Percentiles rank a stretch among this genome's conserved stretches.
Evolutionary conservation across 2,888 invertebrate species (phyloP).

Genomic region (Chloromyia formosa): DNA sequence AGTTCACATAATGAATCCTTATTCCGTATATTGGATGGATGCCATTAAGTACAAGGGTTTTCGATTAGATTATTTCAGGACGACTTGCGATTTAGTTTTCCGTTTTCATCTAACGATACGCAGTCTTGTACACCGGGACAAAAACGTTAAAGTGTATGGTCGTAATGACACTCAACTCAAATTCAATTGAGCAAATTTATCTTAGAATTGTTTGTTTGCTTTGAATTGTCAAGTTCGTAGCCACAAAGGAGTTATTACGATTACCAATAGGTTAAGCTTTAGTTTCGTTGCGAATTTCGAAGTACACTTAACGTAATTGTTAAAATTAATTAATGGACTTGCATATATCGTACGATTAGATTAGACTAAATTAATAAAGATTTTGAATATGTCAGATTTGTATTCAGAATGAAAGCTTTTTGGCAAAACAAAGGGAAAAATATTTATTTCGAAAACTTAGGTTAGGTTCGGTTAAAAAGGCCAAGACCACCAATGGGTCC

Average conservation of each 20-base stretch:
- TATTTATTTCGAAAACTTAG: too few relatives aligned
- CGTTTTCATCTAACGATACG: neutral
- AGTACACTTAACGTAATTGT: too few relatives aligned
- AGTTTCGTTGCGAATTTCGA: too few relatives aligned
- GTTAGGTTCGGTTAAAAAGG: too few relatives aligned
- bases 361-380: too few relatives aligned
- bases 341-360: too few relatives aligned
- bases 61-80: constrained; percentile 48
- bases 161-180: constrained; percentile 46
- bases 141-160: constrained; percentile 29
- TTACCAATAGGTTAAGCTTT: too few relatives aligned
- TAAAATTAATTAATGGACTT: neutral
- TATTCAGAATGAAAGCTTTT: too few relatives aligned
- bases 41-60: constrained; percentile 47
- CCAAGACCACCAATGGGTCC: too few relatives aligned
- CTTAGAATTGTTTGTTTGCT: constrained; percentile 38
- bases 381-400: too few relatives aligned
- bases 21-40: constrained; percentile 38
- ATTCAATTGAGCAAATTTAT: constrained; percentile 48
- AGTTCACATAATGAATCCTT: constrained; percentile 47
- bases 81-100: constrained; percentile 42
- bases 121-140: neutral
- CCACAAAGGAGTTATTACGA: too few relatives aligned
- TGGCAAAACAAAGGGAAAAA: too few relatives aligned
- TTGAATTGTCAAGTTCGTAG: constrained; percentile 25